A percentile compares a stretch with the other conserved stretches of the same genome.
Conservation (phyloP, 2,797 vertebrate genomes). For the Pseudotriccus pelzelni region DNA sequence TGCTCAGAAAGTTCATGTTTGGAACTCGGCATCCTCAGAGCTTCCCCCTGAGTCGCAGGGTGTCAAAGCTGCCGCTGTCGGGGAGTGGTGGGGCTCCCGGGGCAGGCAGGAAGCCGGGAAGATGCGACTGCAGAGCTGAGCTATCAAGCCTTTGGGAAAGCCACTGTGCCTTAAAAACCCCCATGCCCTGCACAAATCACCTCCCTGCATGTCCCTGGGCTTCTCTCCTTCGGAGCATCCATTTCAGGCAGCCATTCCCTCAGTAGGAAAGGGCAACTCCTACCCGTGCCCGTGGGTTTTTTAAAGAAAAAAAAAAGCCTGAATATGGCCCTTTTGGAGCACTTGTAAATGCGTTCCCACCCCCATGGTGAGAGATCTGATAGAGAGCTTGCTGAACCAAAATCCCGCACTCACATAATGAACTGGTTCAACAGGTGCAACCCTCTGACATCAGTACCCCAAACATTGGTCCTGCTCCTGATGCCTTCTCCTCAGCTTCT, state of each 20-base stretch:
- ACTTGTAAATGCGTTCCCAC: not conserved
- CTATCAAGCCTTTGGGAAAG: not conserved
- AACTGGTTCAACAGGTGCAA: not conserved
- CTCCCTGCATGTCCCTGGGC: fast-evolving
- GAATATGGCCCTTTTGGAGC: not conserved
- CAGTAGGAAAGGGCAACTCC: not conserved
- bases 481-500: not conserved
- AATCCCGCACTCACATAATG: not conserved
- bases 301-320: not conserved
- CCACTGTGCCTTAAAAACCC: fast-evolving
- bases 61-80: not conserved
- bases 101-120: not conserved
- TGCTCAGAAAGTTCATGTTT: constrained; percentile 55
- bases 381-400: not conserved
- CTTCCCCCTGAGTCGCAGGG: constrained; percentile 17
- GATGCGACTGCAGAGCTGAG: not conserved
- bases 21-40: constrained; percentile 52
- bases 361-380: fast-evolving
- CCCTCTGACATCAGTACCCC: not conserved
- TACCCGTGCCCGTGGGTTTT: fast-evolving
- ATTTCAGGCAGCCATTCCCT: not conserved
- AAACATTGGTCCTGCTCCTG: not conserved
- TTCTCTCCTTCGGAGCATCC: not conserved
- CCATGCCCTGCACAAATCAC: fast-evolving
- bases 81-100: not conserved